Evolutionary conservation across 2,888 invertebrate genomes (phyloP).

Genomic region (Cremastobaeus sp.): DNA sequence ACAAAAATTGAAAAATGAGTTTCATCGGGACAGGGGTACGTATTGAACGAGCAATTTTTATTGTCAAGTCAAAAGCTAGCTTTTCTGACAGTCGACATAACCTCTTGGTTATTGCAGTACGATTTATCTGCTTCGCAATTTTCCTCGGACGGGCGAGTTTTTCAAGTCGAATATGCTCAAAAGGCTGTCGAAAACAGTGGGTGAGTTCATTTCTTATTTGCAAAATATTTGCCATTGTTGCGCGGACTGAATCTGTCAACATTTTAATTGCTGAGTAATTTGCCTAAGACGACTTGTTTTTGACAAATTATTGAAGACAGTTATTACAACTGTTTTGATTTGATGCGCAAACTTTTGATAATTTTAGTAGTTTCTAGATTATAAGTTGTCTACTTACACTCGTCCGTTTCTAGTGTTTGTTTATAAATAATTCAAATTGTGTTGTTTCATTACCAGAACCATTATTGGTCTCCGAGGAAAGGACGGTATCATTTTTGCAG

Average conservation of each 20-base stretch:
- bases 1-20: conserved; percentile 83
- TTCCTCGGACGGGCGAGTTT: conserved; percentile 99
- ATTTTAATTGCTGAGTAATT: too few relatives aligned
- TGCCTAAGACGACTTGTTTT: too few relatives aligned
- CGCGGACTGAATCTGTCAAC: too few relatives aligned
- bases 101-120: conserved; percentile 84
- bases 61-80: conserved; percentile 19
- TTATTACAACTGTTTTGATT: too few relatives aligned
- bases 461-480: conserved; percentile 96
- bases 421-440: neutral
- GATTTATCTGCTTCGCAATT: conserved; percentile 99
- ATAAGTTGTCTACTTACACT: too few relatives aligned
- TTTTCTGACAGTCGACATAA: conserved; percentile 57
- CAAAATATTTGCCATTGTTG: too few relatives aligned
- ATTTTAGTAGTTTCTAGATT: too few relatives aligned
- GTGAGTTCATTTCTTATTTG: too few relatives aligned
- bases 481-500: conserved; percentile 97
- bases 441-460: conserved; percentile 80
- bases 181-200: conserved; percentile 99
- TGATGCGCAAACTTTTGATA: too few relatives aligned
- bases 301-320: neutral
- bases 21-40: conserved; percentile 97
- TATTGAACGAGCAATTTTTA: conserved; percentile 67
- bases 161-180: conserved; percentile 99
- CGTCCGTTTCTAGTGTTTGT: too few relatives aligned